Base-by-base conservation (phyloP, 2,113 vertebrate species). In the Chlorocebus sabaeus region DNA sequence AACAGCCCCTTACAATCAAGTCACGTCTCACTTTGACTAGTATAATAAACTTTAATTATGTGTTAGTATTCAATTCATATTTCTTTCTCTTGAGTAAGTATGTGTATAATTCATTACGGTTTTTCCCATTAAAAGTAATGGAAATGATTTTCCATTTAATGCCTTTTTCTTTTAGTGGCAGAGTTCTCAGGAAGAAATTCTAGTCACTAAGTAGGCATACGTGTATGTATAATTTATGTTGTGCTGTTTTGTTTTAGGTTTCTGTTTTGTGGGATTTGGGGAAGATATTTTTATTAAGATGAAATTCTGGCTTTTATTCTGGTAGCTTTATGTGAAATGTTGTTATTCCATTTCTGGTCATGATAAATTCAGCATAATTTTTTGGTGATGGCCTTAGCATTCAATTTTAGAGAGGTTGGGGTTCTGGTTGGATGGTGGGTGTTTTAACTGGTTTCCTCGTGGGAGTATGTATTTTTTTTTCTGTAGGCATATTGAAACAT, bases 141-240 rank as follows among this genome's bases (percentile, higher is more conserved):
- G 68, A 95, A 89, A 68, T 93, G 40, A 64, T 64, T 96, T 97
- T 94, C 78, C 22, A 11, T 70, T 64, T 91, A 64, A 88, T 91
- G 30, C 75, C 38, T 96, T 95, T 95, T 88, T 89, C 48, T 79
- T 92, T 87, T 79, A 57, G 80, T 76, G 73, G 57, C 50, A 59
- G 64, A 82, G 35, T 95, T 93, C 87, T 87, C 82, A 72, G 81
- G 75, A 82, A 79, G 18, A 78, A 75, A 78, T 88, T 93, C 30
- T 52, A 79, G 61, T 86, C 59, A 76, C 30, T 89, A 64, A 76
- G 61, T 87, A 70, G 67, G 23, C 43, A 67, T 75, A 57, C 50
- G 23, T 86, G 32, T 82, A 67, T 67, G 20, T 27, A 25, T 75
- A 85, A 89, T 92, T 92, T 89, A 23, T 45, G 14, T 75, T 80